These are phyloP conservation scores for Romanogobio albipinnatus DNA, from an alignment of 2,113 vertebrate genomes.

Conservation along the genomic window DNA sequence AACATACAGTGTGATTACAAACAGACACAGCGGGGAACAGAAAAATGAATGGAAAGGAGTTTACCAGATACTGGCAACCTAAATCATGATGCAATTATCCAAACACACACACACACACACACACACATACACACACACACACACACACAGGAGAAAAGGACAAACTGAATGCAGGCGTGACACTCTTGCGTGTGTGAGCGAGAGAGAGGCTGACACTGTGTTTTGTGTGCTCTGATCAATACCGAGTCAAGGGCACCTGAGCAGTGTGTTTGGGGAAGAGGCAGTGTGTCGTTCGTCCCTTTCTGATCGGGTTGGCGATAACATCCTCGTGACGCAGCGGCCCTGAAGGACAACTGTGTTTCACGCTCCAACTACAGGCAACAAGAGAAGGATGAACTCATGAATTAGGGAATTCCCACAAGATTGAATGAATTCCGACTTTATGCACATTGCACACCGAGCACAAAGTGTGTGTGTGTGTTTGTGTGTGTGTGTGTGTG, in stretches of 20 bases:
- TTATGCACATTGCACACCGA: background rate
- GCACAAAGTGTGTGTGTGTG: background rate
- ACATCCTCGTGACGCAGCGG: constrained; percentile 35
- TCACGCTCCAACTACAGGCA: constrained; percentile 20
- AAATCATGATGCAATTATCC: constrained; percentile 34
- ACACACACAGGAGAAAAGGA: background rate
- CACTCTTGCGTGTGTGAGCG: background rate
- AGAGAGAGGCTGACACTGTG: constrained; percentile 18
- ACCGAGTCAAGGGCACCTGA: constrained; percentile 69
- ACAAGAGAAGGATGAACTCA: background rate
- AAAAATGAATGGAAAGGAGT: background rate
- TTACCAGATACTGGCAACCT: constrained; percentile 10
- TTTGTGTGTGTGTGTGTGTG: constrained; percentile 9
- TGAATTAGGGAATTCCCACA: constrained; percentile 6
- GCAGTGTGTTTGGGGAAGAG: constrained; percentile 45
- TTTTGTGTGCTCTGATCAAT: constrained; percentile 57
- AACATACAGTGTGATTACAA: background rate
- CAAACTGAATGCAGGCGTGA: background rate
- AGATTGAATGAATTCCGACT: background rate
- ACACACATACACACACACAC: too few species aligned
- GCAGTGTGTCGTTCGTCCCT: constrained; percentile 50
- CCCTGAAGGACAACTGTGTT: constrained; percentile 38
- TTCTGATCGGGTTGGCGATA: constrained; percentile 41
- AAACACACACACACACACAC: background rate
- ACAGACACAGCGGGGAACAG: background rate